phyloP scores from a whole-genome alignment of 2,113 vertebrate species.

The Hepsetus odoe region DNA sequence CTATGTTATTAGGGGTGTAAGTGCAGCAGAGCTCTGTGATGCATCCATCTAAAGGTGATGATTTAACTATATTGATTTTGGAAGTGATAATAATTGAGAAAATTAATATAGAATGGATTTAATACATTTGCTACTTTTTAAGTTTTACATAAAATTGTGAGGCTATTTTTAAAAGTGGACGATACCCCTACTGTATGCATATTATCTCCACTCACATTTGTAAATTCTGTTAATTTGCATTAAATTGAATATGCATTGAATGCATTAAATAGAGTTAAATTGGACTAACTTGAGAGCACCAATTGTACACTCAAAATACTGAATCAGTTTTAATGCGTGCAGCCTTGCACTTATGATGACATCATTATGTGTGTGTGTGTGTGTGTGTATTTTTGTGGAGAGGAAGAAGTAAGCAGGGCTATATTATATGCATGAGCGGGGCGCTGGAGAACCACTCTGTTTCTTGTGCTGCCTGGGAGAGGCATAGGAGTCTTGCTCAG shows the following conservation, averaged over 20 bases:
- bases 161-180: too few relatives aligned
- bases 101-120: too few relatives aligned
- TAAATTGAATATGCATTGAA: too few relatives aligned
- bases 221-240: too few relatives aligned
- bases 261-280: not conserved
- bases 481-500: conserved; percentile 27
- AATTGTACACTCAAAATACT: not conserved
- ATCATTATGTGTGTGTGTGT: conserved; percentile 22
- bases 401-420: conserved; percentile 21
- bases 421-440: conserved; percentile 53
- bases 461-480: conserved; percentile 34
- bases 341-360: conserved; percentile 21
- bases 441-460: conserved; percentile 39
- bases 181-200: too few relatives aligned
- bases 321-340: not conserved
- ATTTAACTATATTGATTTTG: too few relatives aligned
- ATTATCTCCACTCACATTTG: too few relatives aligned
- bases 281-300: not conserved
- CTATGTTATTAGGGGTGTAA: not conserved
- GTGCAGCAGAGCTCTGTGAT: too few relatives aligned
- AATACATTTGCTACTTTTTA: too few relatives aligned
- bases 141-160: too few relatives aligned
- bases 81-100: too few relatives aligned
- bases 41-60: too few relatives aligned
- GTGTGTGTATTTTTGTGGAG: conserved; percentile 12